A percentile compares a stretch with the other conserved stretches of the same genome.
Conservation (phyloP, 2,888 invertebrate species). For the Chalcis sispes region DNA sequence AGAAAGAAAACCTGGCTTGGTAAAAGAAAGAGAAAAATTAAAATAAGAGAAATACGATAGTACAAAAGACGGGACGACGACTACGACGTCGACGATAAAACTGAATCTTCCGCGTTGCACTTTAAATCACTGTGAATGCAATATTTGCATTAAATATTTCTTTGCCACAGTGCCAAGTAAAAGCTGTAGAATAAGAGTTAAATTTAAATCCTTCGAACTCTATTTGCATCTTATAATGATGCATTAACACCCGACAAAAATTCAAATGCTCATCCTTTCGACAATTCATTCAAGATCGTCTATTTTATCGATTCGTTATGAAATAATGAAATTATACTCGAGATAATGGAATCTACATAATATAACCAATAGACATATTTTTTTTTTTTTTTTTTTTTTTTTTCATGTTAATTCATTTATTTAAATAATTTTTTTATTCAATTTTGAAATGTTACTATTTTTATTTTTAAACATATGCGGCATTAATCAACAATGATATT, state of each 20-base stretch:
- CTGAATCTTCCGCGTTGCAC: slow-evolving; percentile 13
- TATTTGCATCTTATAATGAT: slow-evolving; percentile 37
- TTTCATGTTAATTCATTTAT: too few species aligned
- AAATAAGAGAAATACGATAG: slow-evolving; percentile 37
- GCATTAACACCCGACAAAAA: background rate
- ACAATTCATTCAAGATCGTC: too few species aligned
- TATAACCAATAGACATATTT: too few species aligned
- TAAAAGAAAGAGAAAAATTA: slow-evolving; percentile 25
- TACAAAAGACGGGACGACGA: background rate
- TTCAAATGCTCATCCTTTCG: slow-evolving; percentile 8
- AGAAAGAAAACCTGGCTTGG: slow-evolving; percentile 18
- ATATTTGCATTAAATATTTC: slow-evolving; percentile 51
- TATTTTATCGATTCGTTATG: too few species aligned
- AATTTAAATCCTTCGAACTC: slow-evolving; percentile 17
- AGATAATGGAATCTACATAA: too few species aligned
- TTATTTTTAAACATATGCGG: too few species aligned
- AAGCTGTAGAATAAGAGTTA: background rate
- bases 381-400: too few species aligned
- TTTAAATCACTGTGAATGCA: slow-evolving; percentile 38
- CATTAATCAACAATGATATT: too few species aligned
- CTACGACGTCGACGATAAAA: slow-evolving; percentile 18
- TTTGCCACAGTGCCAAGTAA: background rate
- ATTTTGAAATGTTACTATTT: too few species aligned
- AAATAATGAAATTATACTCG: too few species aligned
- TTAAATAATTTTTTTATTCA: too few species aligned